phyloP scores from a whole-genome alignment of 2,888 invertebrate genomes.

The Caenorhabditis auriculariae region DNA sequence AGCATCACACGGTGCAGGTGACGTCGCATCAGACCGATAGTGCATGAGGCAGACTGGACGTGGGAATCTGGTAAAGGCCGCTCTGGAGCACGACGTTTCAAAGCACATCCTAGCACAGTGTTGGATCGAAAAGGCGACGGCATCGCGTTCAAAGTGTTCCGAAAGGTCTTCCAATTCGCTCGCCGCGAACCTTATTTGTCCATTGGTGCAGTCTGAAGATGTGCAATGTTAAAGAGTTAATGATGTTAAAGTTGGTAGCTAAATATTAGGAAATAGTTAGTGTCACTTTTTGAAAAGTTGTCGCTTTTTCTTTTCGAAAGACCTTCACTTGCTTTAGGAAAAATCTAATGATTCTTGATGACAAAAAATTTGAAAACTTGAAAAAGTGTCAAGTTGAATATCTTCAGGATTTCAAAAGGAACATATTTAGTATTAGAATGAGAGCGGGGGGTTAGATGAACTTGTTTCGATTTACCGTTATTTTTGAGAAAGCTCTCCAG shows the following conservation, averaged over 20 bases:
- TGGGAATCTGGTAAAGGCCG: slow-evolving; percentile 62
- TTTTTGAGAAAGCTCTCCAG: no score
- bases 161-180: slow-evolving; percentile 46
- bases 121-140: slow-evolving; percentile 51
- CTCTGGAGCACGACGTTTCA: slow-evolving; percentile 48
- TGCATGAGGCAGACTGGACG: slow-evolving; percentile 59
- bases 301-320: no score
- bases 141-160: slow-evolving; percentile 53
- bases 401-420: no score
- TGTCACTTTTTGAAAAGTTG: not conserved
- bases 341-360: no score
- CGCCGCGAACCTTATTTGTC: slow-evolving; percentile 47
- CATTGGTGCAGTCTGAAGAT: slow-evolving; percentile 43
- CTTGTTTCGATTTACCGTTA: no score
- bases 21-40: slow-evolving; percentile 28
- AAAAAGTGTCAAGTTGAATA: no score
- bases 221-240: no score
- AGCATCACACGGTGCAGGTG: no score
- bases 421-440: no score
- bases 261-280: not conserved
- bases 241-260: not conserved
- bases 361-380: no score
- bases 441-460: no score
- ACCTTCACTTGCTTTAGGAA: no score
- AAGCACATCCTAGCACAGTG: slow-evolving; percentile 59